Evolutionary conservation across 2,797 vertebrate species (phyloP).

Genomic region (Clarias pachynema): DNA sequence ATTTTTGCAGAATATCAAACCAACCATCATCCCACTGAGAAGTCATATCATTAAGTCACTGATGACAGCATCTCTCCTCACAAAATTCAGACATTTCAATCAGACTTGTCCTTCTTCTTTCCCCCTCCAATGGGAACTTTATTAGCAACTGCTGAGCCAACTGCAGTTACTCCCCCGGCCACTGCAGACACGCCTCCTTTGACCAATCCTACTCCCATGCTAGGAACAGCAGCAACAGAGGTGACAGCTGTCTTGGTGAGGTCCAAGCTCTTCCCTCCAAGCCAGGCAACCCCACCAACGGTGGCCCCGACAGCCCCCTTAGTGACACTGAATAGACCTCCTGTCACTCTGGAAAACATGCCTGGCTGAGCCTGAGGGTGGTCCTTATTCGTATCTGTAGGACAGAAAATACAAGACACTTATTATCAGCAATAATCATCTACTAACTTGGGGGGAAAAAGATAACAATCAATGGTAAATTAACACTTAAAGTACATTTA

Average conservation of each 20-base stretch:
- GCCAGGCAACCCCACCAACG: conserved; percentile 90
- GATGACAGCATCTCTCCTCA: conserved; percentile 31
- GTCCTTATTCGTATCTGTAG: conserved; percentile 84
- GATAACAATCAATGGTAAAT: background rate
- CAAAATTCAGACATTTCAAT: conserved; percentile 73
- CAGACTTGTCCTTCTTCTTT: conserved; percentile 99
- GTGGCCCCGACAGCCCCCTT: conserved; percentile 93
- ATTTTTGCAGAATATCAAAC: conserved; percentile 54
- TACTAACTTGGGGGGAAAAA: no score
- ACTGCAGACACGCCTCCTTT: conserved; percentile 91
- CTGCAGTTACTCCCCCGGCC: conserved; percentile 88
- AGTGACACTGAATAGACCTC: conserved; percentile 90
- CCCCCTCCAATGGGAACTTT: conserved; percentile 91
- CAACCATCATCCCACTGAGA: conserved; percentile 47
- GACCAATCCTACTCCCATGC: conserved; percentile 88
- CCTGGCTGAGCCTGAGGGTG: conserved; percentile 88
- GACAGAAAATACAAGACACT: conserved; percentile 22
- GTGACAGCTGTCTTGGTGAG: conserved; percentile 91
- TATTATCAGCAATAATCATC: background rate
- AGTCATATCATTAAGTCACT: conserved; percentile 50
- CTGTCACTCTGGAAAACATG: conserved; percentile 89
- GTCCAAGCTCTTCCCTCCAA: conserved; percentile 92
- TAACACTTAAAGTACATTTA: background rate
- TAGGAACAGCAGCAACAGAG: conserved; percentile 89
- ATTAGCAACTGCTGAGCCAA: conserved; percentile 90